Evolutionary conservation across 1,140 invertebrate species (phyloP).

Genomic region (Bombus fervidus): DNA sequence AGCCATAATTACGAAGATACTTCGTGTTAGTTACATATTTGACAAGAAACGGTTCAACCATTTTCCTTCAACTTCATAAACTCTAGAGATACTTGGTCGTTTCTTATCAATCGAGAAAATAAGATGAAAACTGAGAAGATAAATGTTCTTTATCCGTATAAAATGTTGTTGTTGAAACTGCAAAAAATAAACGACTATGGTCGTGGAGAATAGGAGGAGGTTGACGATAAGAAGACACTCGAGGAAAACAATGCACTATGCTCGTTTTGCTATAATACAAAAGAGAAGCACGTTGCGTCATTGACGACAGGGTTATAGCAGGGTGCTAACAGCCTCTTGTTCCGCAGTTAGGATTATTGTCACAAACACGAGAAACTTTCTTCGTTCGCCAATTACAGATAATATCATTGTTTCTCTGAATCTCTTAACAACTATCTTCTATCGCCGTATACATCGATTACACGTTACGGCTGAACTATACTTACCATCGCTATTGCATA

Average conservation of each 20-base stretch:
- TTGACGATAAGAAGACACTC: background rate
- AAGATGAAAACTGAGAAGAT: no score
- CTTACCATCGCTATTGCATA: no score
- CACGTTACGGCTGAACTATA: no score
- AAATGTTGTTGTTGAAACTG: background rate
- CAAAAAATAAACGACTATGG: background rate
- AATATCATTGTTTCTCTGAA: background rate
- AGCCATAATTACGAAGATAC: slow-evolving; percentile 26
- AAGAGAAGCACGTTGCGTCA: background rate
- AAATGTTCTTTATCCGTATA: background rate
- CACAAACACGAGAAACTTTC: background rate
- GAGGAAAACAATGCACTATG: background rate
- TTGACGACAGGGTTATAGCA: slow-evolving; percentile 11
- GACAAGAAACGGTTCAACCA: background rate
- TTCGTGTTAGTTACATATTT: background rate
- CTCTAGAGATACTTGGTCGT: background rate
- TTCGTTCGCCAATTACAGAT: slow-evolving; percentile 16
- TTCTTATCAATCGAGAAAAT: background rate
- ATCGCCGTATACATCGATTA: background rate
- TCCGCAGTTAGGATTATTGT: slow-evolving; percentile 35
- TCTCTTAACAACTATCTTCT: slow-evolving; percentile 8
- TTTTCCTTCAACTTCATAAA: background rate
- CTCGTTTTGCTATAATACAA: slow-evolving; percentile 16
- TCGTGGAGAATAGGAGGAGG: background rate
- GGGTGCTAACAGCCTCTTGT: slow-evolving; percentile 29